Percentiles rank a stretch among this genome's conserved stretches.
These are phyloP conservation scores for Hanleya hanleyi DNA, from an alignment of 2,888 invertebrate species.

Conservation along the genomic window DNA sequence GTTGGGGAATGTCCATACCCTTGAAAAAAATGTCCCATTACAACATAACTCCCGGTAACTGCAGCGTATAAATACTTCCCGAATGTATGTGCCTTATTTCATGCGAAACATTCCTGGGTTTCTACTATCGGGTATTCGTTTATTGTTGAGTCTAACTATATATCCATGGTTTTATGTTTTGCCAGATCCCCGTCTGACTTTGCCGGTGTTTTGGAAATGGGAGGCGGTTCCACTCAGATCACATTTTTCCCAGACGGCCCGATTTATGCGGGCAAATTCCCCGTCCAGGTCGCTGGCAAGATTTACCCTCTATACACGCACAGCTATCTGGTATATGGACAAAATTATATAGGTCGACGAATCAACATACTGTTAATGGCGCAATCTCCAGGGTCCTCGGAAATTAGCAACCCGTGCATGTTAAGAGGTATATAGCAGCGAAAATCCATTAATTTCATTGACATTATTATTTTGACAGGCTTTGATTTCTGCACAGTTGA, in stretches of 20 bases:
- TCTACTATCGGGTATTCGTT: too few relatives aligned
- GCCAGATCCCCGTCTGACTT: conserved; percentile 53
- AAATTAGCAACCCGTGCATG: conserved; percentile 62
- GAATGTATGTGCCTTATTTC: too few relatives aligned
- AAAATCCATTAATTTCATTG: too few relatives aligned
- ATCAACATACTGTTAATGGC: conserved; percentile 45
- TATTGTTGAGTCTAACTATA: too few relatives aligned
- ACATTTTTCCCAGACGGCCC: conserved; percentile 71
- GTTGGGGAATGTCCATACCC: too few relatives aligned
- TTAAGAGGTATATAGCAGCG: conserved; percentile 55
- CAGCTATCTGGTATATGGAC: conserved; percentile 68
- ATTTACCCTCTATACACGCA: conserved; percentile 69
- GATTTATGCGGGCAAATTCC: conserved; percentile 67
- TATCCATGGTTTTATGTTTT: too few relatives aligned
- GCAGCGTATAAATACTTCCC: too few relatives aligned
- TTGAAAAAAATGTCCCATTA: too few relatives aligned
- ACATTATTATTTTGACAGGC: too few relatives aligned
- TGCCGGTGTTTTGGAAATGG: conserved; percentile 76
- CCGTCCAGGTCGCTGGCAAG: conserved; percentile 56
- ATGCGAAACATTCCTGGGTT: too few relatives aligned
- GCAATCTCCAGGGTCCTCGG: not conserved
- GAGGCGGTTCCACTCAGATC: conserved; percentile 76
- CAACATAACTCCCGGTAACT: too few relatives aligned
- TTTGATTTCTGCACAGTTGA: too few relatives aligned
- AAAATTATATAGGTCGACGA: conserved; percentile 53